Conservation (phyloP, 2,113 vertebrate genomes). For the Macrotis lagotis region DNA sequence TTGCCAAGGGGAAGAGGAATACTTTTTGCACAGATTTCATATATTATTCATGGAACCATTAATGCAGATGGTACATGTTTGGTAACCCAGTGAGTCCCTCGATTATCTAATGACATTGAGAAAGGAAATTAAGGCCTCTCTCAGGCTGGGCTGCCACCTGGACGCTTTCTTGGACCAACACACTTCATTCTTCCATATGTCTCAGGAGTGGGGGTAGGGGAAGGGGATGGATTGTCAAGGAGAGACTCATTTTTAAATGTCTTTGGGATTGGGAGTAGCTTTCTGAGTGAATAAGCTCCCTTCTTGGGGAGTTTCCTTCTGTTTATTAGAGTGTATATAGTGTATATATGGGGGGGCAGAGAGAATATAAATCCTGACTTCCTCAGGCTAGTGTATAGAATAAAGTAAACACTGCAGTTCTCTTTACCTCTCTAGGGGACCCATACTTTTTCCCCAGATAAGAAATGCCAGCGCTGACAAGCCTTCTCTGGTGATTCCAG, state of each 20-base stretch:
- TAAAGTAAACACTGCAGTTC: neutral
- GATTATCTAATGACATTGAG: constrained; percentile 11
- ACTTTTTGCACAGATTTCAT: neutral
- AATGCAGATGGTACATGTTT: constrained; percentile 4
- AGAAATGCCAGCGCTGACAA: neutral
- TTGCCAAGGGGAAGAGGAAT: neutral
- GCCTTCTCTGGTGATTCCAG: neutral
- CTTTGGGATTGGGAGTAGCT: neutral
- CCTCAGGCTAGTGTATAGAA: neutral
- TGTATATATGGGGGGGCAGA: neutral
- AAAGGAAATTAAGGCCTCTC: constrained; percentile 13
- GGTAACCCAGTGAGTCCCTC: constrained; percentile 1
- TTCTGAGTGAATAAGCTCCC: neutral
- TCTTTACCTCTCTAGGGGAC: neutral
- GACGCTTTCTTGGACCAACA: neutral
- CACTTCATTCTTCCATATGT: neutral
- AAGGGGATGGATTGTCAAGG: neutral
- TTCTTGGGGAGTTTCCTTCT: neutral
- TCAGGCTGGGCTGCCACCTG: constrained; percentile 18
- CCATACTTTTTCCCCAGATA: neutral
- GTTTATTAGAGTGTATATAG: neutral
- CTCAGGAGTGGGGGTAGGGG: neutral
- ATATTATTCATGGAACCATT: constrained; percentile 11
- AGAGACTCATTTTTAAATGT: neutral
- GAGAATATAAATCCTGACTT: neutral